Evolutionary conservation across 2,113 vertebrate species (phyloP).

Genomic region (Otocyon megalotis): DNA sequence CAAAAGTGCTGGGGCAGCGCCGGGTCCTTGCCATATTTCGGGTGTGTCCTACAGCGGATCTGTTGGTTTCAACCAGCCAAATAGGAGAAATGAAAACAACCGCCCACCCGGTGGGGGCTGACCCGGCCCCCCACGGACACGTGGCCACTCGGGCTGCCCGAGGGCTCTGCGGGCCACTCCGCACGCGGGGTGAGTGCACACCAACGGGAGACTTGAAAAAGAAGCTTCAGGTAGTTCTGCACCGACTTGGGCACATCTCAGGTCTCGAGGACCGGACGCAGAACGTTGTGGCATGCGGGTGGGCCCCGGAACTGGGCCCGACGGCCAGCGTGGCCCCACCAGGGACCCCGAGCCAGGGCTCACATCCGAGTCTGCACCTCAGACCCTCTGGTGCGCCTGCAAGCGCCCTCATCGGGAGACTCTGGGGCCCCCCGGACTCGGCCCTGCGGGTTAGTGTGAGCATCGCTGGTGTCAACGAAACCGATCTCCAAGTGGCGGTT

Average conservation of each 20-base stretch:
- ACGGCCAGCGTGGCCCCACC: rapidly evolving
- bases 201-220: neutral
- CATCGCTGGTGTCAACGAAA: neutral
- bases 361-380: rapidly evolving
- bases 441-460: neutral
- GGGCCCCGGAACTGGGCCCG: rapidly evolving
- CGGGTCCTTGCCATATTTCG: rapidly evolving
- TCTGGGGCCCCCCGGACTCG: neutral
- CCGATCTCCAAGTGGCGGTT: neutral
- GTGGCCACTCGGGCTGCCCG: rapidly evolving
- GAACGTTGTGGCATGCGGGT: rapidly evolving
- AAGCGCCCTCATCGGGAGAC: rapidly evolving
- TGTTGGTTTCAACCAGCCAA: neutral
- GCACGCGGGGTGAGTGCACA: neutral
- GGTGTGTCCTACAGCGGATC: rapidly evolving
- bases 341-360: rapidly evolving
- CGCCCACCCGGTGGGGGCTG: rapidly evolving
- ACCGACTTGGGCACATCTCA: rapidly evolving
- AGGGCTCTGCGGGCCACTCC: too few relatives aligned
- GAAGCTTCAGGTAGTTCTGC: neutral
- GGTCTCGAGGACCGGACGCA: neutral
- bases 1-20: rapidly evolving
- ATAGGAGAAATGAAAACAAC: neutral
- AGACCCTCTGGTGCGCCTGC: neutral
- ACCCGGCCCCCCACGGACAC: rapidly evolving